Base-by-base conservation (phyloP, 30 jellyfish, hydroid and myxozoan genomes). In the Clytia hemisphaerica region DNA sequence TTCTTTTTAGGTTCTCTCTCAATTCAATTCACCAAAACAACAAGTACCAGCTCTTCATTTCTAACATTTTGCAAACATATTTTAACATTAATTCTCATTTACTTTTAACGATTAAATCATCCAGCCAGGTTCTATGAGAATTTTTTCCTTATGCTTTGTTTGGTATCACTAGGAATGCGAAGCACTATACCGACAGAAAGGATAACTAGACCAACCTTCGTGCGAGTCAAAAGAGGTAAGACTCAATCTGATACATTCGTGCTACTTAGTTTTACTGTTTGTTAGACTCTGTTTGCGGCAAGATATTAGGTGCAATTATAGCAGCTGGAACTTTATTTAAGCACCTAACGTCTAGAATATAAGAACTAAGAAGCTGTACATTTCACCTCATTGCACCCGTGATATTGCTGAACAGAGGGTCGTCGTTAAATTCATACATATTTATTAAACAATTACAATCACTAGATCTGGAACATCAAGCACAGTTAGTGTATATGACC, bases 401-500 rank as follows among this genome's bases (percentile, higher is more conserved):
- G 10, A 10, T 7, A 7, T 40, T 40, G 10, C 16, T 16, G 10
- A 16, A 7, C 53, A 40, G 53, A 16, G 16, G 10, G 53, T 16
- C 14, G 14, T 10, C 53, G 53, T 16, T 7, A 7, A 40, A 7
- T 50, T 6, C 10, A 15, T 7, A 21, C 73, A 9, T 25, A 24
- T 60, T 60, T 60, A 18, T 29, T 30, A 18, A 16, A n/a, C n/a
- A n/a, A n/a, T n/a, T n/a, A n/a, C n/a, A n/a, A n/a, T n/a, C n/a
- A n/a, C 18, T 32, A 77, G 92, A 46, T 6, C 36, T 63, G 10
- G 77, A 62, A 57, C 60, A 77, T 46, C 93, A 85, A 33, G 29
- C 95, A n/a, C 95, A 85, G 51, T 57, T 85, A 67, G 78, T 85
- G 15, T 85, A 85, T 25, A 44, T 77, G 70, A 85, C 88, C 57